A percentile compares a stretch with the other conserved stretches of the same genome.
These are phyloP conservation scores for Cynodonichthys magdalenae DNA, from an alignment of 2,797 vertebrate genomes.

Conservation along the genomic window DNA sequence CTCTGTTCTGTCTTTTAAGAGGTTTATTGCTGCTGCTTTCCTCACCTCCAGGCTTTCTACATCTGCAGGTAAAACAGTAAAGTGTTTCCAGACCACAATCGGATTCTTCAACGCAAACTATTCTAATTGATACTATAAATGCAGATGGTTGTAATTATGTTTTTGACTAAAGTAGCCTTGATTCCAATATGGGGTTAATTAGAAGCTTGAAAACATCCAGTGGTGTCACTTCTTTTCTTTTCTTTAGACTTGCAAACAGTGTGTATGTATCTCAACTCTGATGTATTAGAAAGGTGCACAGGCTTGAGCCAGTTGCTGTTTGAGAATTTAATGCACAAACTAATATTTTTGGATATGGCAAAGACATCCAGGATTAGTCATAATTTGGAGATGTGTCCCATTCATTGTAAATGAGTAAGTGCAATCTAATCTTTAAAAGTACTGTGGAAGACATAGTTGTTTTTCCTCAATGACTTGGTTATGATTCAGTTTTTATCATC, in stretches of 20 bases:
- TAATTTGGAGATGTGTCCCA: too few relatives aligned
- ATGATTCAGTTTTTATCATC: too few relatives aligned
- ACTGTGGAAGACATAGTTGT: too few relatives aligned
- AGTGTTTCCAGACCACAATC: not conserved
- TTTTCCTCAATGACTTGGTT: too few relatives aligned
- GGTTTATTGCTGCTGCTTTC: conserved; percentile 8
- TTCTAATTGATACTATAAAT: not conserved
- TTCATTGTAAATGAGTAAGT: too few relatives aligned
- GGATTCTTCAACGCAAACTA: not conserved
- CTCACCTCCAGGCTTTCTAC: not conserved
- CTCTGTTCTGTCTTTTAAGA: conserved; percentile 12
- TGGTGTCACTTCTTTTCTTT: not conserved
- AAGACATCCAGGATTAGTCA: not conserved
- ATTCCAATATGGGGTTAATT: not conserved
- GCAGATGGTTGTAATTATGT: not conserved
- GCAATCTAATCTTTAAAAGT: too few relatives aligned
- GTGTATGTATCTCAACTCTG: not conserved
- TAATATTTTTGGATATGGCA: not conserved
- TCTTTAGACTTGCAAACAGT: too few relatives aligned
- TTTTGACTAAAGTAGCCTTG: not conserved
- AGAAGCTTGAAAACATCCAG: not conserved
- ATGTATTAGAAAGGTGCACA: not conserved
- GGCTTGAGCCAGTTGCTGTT: not conserved
- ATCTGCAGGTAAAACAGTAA: not conserved
- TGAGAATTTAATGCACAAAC: not conserved